Base-by-base conservation (phyloP, 2,113 vertebrate species). In the Meriones unguiculatus region DNA sequence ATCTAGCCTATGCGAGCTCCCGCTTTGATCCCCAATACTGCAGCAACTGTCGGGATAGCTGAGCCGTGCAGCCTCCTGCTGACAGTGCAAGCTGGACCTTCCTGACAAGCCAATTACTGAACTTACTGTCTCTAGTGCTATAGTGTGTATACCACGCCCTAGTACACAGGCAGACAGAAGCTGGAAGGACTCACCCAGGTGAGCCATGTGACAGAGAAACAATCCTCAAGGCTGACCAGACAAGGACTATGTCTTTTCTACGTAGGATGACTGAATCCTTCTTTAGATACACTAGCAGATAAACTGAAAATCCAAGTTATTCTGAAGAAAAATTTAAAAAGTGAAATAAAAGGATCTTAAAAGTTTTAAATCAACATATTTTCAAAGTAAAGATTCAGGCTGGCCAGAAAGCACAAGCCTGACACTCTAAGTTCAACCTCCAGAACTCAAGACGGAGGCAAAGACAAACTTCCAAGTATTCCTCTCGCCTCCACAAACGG, bases 301-400 rank as follows among this genome's bases (percentile, higher is more conserved):
- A 46, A 65, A 90, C 14, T 82, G 54, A 82, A 62, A 81, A 57
- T 82, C 59, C 52, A 35, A 54, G 46, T 32, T 64, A 46, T 81
- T 88, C 35, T 80, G 41, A 88, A 50, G 84, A 9, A 97, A 65
- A 72, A 30, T 69, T 95, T 67, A 72, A 90, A 69, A 70, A 30
- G 8, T 89, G 2, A 93, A 80, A 59, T 65, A 73, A 85, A 52
- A 87, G 67, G 24, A 13, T 59, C n/a, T 92, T 91, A 22, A 67
- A 89, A 78, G 38, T 59, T 73, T 90, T 72, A 69, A 38, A 90
- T 59, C 57, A 90, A 81, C 25, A 82, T 20, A 92, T 59, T 41
- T 77, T 57, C 57, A 62, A 82, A 82, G 28, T 64, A 41, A 4
- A 85, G 81, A 17, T 41, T 46, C 1, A 7, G 22, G 38, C n/a